Evolutionary conservation across 2,113 vertebrate species (phyloP).

Genomic region (Calonectris borealis): DNA sequence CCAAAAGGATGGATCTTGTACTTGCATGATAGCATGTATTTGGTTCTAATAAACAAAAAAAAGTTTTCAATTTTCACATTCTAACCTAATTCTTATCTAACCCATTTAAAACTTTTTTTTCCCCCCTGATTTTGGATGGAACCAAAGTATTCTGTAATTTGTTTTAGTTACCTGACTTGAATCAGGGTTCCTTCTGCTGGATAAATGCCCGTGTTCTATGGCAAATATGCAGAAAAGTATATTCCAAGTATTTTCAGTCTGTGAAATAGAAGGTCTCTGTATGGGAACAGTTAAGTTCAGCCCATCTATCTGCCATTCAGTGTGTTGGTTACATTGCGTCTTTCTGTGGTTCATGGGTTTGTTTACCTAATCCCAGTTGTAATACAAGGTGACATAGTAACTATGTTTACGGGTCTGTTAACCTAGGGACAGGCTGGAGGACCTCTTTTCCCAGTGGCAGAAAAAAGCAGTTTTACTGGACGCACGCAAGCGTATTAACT

Average conservation of each 20-base stretch:
- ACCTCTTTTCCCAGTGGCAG: not conserved
- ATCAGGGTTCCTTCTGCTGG: not conserved
- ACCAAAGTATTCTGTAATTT: not conserved
- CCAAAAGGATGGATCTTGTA: not conserved
- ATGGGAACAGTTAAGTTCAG: not conserved
- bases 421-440: not conserved
- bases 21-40: not conserved
- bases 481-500: accelerated
- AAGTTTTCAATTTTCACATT: not conserved
- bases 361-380: too few species aligned
- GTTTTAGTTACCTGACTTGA: not conserved
- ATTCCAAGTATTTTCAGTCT: not conserved
- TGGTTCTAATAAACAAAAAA: not conserved
- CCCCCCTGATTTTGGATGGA: not conserved
- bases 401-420: not conserved
- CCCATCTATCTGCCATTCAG: not conserved
- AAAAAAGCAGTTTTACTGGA: not conserved
- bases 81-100: not conserved
- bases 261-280: not conserved
- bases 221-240: not conserved
- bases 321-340: not conserved
- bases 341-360: not conserved
- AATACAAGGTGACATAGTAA: not conserved
- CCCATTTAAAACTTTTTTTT: not conserved
- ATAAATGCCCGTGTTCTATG: not conserved